phyloP scores from a whole-genome alignment of 1,140 invertebrate species.

The Plectrocnemia conspersa region DNA sequence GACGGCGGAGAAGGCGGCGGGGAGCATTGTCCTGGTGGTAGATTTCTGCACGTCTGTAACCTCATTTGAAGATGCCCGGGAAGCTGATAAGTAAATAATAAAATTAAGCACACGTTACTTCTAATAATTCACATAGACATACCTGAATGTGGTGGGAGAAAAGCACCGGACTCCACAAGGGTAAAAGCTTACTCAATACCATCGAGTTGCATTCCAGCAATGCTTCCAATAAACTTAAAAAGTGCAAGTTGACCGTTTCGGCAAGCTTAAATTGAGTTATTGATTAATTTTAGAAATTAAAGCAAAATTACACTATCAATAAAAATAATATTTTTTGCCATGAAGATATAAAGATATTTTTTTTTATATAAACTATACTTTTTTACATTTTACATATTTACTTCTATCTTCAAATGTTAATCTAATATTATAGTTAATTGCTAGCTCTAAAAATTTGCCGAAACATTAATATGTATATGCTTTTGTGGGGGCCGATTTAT shows the following conservation, averaged over 20 bases:
- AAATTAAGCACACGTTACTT: constrained; percentile 5
- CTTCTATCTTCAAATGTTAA: too few relatives aligned
- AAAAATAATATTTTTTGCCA: too few relatives aligned
- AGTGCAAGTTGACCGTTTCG: constrained; percentile 97
- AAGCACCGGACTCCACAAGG: constrained; percentile 86
- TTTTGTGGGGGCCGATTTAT: too few relatives aligned
- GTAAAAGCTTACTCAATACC: constrained; percentile 79
- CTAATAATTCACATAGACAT: constrained; percentile 1
- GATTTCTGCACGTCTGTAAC: constrained; percentile 84
- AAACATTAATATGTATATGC: too few relatives aligned
- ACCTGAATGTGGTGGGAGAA: constrained; percentile 83
- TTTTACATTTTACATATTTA: too few relatives aligned
- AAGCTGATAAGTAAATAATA: constrained; percentile 57
- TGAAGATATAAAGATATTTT: too few relatives aligned
- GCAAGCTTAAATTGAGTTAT: constrained; percentile 82
- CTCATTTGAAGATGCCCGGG: constrained; percentile 85
- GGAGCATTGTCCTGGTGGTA: constrained; percentile 51
- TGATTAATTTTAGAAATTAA: constrained; percentile 27
- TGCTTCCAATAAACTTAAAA: constrained; percentile 91
- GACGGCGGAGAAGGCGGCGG: constrained; percentile 17
- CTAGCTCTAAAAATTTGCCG: too few relatives aligned
- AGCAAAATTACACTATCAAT: not conserved
- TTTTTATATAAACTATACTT: too few relatives aligned
- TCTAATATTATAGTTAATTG: too few relatives aligned
- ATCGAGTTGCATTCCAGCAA: constrained; percentile 93